Evolutionary conservation across 2,113 vertebrate species (phyloP).

Genomic region (Ascaphus truei): DNA sequence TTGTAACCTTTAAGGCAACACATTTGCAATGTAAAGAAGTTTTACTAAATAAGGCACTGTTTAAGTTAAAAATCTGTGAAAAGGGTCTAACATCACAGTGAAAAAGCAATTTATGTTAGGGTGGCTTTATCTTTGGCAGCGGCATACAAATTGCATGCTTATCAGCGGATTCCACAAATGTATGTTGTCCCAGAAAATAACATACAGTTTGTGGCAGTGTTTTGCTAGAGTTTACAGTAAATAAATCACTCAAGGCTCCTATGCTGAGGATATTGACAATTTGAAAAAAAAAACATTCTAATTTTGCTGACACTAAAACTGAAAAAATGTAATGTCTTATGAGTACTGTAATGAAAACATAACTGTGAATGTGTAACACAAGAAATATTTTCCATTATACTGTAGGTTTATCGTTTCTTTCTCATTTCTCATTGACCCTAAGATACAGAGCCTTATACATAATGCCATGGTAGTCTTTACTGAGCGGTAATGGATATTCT

Average conservation of each 20-base stretch:
- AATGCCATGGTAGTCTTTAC: no score
- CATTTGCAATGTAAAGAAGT: no score
- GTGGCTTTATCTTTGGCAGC: conserved; percentile 21
- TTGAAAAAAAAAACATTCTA: background rate
- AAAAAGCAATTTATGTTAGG: background rate
- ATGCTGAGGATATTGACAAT: background rate
- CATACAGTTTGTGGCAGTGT: background rate
- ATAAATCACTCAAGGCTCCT: background rate
- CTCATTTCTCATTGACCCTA: background rate
- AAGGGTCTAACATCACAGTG: background rate
- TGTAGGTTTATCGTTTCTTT: no score
- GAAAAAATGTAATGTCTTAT: conserved; percentile 7
- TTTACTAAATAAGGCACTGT: no score
- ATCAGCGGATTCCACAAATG: background rate
- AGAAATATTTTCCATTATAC: no score
- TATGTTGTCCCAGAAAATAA: background rate
- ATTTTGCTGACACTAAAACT: conserved; percentile 17
- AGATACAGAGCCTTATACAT: no score
- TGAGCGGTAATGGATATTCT: no score
- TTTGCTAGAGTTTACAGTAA: conserved; percentile 25
- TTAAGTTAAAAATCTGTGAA: no score
- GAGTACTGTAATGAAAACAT: conserved; percentile 10
- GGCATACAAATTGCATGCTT: conserved; percentile 6
- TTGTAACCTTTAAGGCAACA: no score
- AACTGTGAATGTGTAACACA: no score